Base-by-base conservation (phyloP, 2,888 invertebrate species). In the Metopia argyrocephala region DNA sequence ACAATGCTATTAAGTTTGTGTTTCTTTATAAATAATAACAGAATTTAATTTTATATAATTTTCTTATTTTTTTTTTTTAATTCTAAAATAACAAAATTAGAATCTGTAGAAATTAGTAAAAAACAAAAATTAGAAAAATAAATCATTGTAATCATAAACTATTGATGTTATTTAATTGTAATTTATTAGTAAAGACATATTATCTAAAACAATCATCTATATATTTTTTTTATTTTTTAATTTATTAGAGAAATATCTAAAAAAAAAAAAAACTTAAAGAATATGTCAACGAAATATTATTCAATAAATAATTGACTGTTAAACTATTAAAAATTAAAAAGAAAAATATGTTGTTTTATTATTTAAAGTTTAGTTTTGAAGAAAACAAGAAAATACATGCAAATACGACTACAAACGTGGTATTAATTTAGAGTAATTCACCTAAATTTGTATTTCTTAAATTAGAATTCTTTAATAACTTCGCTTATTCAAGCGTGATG, bases 161-260 rank as follows among this genome's bases (percentile, higher is more conserved):
- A 54, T 70, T 61, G 57, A 81, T 78, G 81, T 81, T 81, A 78
- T 81, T 81, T 78, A 81, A 70, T 81, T 81, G 70, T 81, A 68
- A 78, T 78, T 56, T 54, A 71, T 73, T 73, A 66, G 25, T 66
- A 52, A 52, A 46, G 31, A 61, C 28, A 66, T 66, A 73, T 73
- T 54, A 61, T 66, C 59, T 52, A 59, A 68, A 56, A 45, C 61
- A 75, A 70, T 76, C 52, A 74, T 74, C 56, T 65, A 71, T 45
- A 56, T 23, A 73, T 57, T 38, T 73, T 21, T n/a, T n/a, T n/a
- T n/a, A 38, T 59, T 45, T 57, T 54, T 69, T 27, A 75, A 70
- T 70, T 59, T 28, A 45, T 57, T 73, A 80, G 73, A 69, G 65
- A 73, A 46, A 68, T 20, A 62, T 28, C 48, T 38, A 5, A 73